Evolutionary conservation across 2,888 invertebrate genomes (phyloP), one percentile per base, ranked within the genome.

Genomic region (Drosophila pseudotalamancana): DNA sequence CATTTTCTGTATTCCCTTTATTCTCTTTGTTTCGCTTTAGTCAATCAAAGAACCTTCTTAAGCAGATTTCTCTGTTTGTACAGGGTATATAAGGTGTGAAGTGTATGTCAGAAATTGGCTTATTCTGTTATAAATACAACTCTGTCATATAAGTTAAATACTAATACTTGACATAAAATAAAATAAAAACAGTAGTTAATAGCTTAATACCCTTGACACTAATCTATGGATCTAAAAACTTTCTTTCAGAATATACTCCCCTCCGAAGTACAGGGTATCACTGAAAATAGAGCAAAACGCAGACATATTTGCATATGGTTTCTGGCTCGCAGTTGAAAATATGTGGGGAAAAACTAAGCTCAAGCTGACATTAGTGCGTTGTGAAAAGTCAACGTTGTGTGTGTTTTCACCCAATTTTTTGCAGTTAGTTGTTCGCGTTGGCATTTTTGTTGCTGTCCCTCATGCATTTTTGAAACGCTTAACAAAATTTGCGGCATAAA

Each of bases 381-480:
- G 69, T 23, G 27, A 37, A 71, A 65, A 69, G 53, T 63, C 50
- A 78, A 67, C 59, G 72, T 69, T 51, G 34, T 40, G 23, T 51
- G 34, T 40, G 23, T 50, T 43, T 18, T 43, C 18, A 8, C n/a
- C 43, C 3, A 29, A 18, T 29, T 43, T 42, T 43, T 29, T 18
- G n/a, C n/a, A 40, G 46, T 29, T 39, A 21, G 25, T 18, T 37
- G 3, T 12, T 11, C 6, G 9, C 34, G 29, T 25, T 46, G 16
- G 16, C 16, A 16, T 29, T 57, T 34, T 11, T 37, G 6, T 6
- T 49, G 18, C 31, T 16, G 31, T 72, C 35, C 43, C 48, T 37
- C 46, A 64, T 78, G 62, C 54, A 78, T 69, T 69, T 72, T 78
- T 50, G 42, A 81, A 72, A 45, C 23, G 43, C 57, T 49, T 62